A percentile compares a stretch with the other conserved stretches of the same genome.
phyloP scores from a whole-genome alignment of 2,797 vertebrate genomes.

The Fringilla coelebs region DNA sequence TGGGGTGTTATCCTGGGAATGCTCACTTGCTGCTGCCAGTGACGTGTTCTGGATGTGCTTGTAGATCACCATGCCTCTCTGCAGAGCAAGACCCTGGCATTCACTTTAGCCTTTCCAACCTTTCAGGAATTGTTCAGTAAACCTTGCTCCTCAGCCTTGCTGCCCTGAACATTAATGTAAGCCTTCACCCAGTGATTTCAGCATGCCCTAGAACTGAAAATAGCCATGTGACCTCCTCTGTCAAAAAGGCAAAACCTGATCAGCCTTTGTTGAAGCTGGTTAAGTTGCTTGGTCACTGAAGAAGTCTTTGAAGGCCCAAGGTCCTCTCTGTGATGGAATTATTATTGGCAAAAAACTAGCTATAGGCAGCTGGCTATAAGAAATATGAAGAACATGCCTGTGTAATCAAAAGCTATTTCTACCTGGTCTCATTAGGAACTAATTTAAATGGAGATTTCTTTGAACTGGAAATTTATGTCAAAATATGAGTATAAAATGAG shows the following conservation, averaged over 20 bases:
- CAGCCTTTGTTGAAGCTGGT: neutral
- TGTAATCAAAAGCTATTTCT: neutral
- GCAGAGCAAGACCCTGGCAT: neutral
- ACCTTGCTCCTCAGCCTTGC: neutral
- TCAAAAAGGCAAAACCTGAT: neutral
- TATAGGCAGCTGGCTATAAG: neutral
- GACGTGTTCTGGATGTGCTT: rapidly evolving
- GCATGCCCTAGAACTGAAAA: neutral
- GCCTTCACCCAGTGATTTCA: neutral
- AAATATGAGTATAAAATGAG: neutral
- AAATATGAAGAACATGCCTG: neutral
- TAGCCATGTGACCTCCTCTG: neutral
- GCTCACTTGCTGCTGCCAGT: neutral
- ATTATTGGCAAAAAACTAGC: neutral
- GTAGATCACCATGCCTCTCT: neutral
- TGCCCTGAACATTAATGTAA: neutral
- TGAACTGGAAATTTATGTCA: neutral
- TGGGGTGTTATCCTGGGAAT: neutral
- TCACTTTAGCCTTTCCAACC: neutral
- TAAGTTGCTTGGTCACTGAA: neutral
- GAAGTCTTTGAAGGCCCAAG: neutral
- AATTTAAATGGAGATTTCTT: neutral
- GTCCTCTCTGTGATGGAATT: neutral
- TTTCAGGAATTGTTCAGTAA: neutral
- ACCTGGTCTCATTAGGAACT: neutral